These are phyloP conservation scores for Arctia plantaginis DNA, from an alignment of 2,888 invertebrate species.

Conservation along the genomic window DNA sequence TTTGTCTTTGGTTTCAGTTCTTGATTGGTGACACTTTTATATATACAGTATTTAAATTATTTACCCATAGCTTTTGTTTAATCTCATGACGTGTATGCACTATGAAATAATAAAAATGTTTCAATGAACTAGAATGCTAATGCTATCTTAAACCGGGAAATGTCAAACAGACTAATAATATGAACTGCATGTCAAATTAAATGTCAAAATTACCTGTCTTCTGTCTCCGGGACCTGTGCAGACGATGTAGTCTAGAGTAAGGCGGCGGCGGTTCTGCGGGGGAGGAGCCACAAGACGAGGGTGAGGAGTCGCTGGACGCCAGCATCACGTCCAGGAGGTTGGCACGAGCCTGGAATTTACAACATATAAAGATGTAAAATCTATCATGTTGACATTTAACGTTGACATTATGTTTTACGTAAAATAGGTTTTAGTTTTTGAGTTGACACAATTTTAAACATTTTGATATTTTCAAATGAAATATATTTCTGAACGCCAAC, in stretches of 20 bases:
- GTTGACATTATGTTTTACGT: not conserved
- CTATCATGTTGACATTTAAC: not conserved
- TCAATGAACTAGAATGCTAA: not conserved
- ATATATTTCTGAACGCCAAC: no score
- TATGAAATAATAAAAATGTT: not conserved
- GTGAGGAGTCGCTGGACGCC: conserved; percentile 90
- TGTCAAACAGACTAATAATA: conserved; percentile 2
- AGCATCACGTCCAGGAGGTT: conserved; percentile 92
- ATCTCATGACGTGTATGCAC: no score
- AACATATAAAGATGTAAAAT: not conserved
- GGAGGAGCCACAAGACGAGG: conserved; percentile 89
- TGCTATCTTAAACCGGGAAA: not conserved
- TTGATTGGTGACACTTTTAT: no score
- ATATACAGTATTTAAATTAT: no score
- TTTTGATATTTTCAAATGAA: no score
- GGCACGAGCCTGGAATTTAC: conserved; percentile 88
- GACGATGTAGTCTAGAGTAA: conserved; percentile 89
- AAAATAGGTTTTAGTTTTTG: not conserved
- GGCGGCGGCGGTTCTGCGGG: conserved; percentile 80
- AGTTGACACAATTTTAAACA: not conserved
- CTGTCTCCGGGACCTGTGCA: conserved; percentile 91
- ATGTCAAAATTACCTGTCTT: conserved; percentile 88
- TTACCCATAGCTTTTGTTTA: no score
- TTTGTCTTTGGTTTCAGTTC: no score
- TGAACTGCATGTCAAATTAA: not conserved